These are phyloP conservation scores for Thalassophryne amazonica DNA, from an alignment of 2,797 vertebrate genomes.

Conservation along the genomic window DNA sequence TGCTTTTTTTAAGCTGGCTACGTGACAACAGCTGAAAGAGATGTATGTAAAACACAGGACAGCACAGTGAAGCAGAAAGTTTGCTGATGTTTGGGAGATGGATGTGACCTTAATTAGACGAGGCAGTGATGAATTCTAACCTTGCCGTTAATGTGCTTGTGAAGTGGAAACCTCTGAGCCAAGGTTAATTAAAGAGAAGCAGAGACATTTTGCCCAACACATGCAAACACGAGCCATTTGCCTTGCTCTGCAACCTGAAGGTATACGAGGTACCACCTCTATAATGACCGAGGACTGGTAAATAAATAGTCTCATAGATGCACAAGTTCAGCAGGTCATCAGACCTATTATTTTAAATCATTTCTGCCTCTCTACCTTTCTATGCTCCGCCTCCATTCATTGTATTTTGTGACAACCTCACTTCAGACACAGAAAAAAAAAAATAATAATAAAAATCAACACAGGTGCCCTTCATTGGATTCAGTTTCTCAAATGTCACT, in stretches of 20 bases:
- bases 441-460: too few species aligned
- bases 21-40: not conserved
- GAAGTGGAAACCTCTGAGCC: slow-evolving; percentile 20
- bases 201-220: not conserved
- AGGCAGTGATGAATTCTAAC: slow-evolving; percentile 13
- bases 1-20: not conserved
- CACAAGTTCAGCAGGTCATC: slow-evolving; percentile 5
- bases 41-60: not conserved
- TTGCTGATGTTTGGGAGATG: not conserved
- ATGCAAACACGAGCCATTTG: slow-evolving; percentile 12
- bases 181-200: slow-evolving; percentile 5
- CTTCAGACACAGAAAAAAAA: too few species aligned
- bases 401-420: too few species aligned
- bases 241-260: not conserved
- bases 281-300: not conserved
- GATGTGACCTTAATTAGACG: slow-evolving; percentile 10
- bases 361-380: too few species aligned
- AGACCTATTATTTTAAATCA: too few species aligned
- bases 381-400: too few species aligned
- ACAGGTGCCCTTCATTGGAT: too few species aligned
- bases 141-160: slow-evolving; percentile 5
- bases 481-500: too few species aligned
- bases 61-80: not conserved
- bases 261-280: not conserved
- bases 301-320: slow-evolving; percentile 1